Evolutionary conservation across 2,797 vertebrate genomes (phyloP), one percentile per base, ranked within the genome.

Genomic region (Sebastes nivosus): DNA sequence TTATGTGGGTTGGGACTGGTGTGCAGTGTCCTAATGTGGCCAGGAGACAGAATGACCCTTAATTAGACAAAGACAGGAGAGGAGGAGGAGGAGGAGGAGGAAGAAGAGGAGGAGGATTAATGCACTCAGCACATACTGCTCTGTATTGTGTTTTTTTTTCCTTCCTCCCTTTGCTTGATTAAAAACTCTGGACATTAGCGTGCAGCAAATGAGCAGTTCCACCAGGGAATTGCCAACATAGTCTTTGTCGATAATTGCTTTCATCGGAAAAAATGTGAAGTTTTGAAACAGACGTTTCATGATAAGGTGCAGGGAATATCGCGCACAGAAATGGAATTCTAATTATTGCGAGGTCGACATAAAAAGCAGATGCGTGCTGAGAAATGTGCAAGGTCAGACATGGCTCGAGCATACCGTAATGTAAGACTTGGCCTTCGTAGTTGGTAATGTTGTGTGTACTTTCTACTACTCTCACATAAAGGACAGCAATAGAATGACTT

Each of bases 1-100:
- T 95, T 94, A 95, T 77, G 87, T 88, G 91, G 82, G 88, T 59
- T 87, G 89, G 87, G 90, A 93, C 87, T 76, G 68, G 76, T 92
- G 82, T 85, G 87, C 86, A 73, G 73, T 85, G 87, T 90, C 90
- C 90, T 91, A 92, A 93, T 92, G 91, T 90, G 89, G 82, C 88
- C 83, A 64, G 80, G 85, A 94, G 94, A 93, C 88, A 85, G 91
- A 93, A 93, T 95, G 94, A 95, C 95, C 94, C 92, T 93, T 95
- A 95, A 96, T 96, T 95, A 95, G 92, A 94, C 38, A 1, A 73
- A 89, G 88, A 92, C 87, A 85, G 79, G 76, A 42, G 78, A 25
- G 65, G 65, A 82, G 81, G 57, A 80, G 76, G 54, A 67, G 68
- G 64, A 58, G 78, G 72, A 72, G 32, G 32, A 34, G 32, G 9